Base-by-base conservation (phyloP, 2,797 vertebrate species). In the Trachops cirrhosus region DNA sequence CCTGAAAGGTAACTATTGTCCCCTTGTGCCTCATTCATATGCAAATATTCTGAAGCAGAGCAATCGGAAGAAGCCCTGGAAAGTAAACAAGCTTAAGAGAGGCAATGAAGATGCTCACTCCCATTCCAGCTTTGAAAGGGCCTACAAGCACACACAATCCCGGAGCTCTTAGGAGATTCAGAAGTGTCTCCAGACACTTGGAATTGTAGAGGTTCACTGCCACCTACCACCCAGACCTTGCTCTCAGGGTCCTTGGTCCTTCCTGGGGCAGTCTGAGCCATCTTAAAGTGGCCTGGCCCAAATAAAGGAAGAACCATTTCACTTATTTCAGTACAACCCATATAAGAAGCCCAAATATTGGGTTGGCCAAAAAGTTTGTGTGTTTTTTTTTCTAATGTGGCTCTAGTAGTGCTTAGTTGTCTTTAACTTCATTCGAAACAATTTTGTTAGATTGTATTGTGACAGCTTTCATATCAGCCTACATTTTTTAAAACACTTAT, bases 171-270 rank as follows among this genome's bases (percentile, higher is more conserved):
- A 22, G 48, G 22, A 44, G 59, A 82, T 54, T 75, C 6, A 24
- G 26, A 2, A 3, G 7, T 2, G 3, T 26, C 8, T 26, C 4
- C 0, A 10, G 74, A 48, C 10, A n/a, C 3, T 9, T 9, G 24
- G 39, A 12, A 75, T 85, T 14, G 21, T 6, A 2, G 6, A 14
- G 5, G 4, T 24, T 70, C 29, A 14, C 18, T 18, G 5, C 24
- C 48, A 24, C 54, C 26, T 24, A 4, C 4, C 39, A 3, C 9
- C 32, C 62, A 64, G 59, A 64, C 37, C n/a, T 54, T 14, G 11
- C 67, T 86, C 11, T 74, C 48, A 18, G 82, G 12, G 15, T 32
- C n/a, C 26, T 41, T 80, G 32, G 12, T 32, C 16, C 21, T 54
- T 16, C 7, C 0, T 9, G 5, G 34, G 29, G 14, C 9, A 29